Base-by-base conservation (phyloP, 2,113 vertebrate species). In the Pteruthius melanotis region DNA sequence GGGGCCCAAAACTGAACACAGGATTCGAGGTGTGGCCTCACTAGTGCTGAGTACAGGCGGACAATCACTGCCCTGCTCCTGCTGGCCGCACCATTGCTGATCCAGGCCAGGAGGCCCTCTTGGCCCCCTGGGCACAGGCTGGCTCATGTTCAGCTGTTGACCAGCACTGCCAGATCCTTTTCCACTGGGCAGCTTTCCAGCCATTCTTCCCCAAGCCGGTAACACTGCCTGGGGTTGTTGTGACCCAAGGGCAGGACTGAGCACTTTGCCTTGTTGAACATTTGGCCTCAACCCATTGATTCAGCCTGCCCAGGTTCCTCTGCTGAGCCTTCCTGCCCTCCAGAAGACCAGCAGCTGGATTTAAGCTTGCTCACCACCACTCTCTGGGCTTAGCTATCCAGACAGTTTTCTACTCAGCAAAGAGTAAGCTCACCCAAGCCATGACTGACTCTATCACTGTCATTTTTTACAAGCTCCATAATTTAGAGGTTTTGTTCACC, bases 21-120 rank as follows among this genome's bases (percentile, higher is more conserved):
- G 24, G 5, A 53, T 31, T 47, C 0, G 5, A 68, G n/a, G 6
- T 22, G 30, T 0, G 24, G 5, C 39, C n/a, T 61, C 54, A 47
- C 1, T 47, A 39, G 24, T 19, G 39, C 39, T 0, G 0, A 35
- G 53, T 7, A 9, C n/a, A 75, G n/a, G 14, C 44, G 16, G 10
- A 53, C 11, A 1, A 0, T 83, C 39, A 0, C 20, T 45, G n/a
- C 24, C 39, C 87, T 53, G 61, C 0, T 68, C 28, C 78, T 60
- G 39, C n/a, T 69, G 64, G 16, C 9, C 63, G 40, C 39, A 26
- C 39, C 3, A 31, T 0, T 13, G 21, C 63, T 83, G 40, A 63
- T 13, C 0, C 40, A 63, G 35, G 2, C 15, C 71, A 63, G 40
- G 40, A 5, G 26, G 35, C 26, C 22, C 42, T 16, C 79, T 16